Conservation (phyloP, 2,797 vertebrate genomes). For the Pipistrellus pygmaeus region DNA sequence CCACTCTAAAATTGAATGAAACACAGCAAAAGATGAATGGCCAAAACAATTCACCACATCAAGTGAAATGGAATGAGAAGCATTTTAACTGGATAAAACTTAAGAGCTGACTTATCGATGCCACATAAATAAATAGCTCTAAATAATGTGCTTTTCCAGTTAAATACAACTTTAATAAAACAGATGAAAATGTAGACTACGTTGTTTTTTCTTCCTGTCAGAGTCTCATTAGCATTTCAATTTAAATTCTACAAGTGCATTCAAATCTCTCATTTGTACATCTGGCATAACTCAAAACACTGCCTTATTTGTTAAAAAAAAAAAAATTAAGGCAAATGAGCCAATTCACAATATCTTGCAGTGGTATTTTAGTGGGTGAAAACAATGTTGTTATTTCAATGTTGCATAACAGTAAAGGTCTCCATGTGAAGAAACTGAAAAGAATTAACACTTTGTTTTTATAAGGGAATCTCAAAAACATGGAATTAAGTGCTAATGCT, state of each 20-base stretch:
- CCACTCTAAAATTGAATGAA: constrained; percentile 75
- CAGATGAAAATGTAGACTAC: constrained; percentile 80
- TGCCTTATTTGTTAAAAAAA: constrained; percentile 83
- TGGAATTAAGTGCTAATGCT: constrained; percentile 47
- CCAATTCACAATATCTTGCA: constrained; percentile 85
- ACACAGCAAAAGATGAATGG: constrained; percentile 73
- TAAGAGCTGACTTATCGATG: constrained; percentile 72
- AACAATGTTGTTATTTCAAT: constrained; percentile 76
- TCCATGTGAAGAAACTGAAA: constrained; percentile 67
- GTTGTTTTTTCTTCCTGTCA: constrained; percentile 84
- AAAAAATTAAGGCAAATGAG: constrained; percentile 83
- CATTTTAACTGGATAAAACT: constrained; percentile 77
- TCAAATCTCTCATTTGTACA: constrained; percentile 84
- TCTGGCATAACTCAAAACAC: constrained; percentile 85
- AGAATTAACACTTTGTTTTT: constrained; percentile 73
- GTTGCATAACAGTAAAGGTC: constrained; percentile 72
- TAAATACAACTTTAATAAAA: constrained; percentile 82
- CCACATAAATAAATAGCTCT: constrained; percentile 78
- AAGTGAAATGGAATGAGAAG: constrained; percentile 79
- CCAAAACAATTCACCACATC: constrained; percentile 66
- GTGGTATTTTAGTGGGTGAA: constrained; percentile 80
- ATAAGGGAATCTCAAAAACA: constrained; percentile 71
- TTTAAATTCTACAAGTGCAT: constrained; percentile 84
- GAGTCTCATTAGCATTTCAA: constrained; percentile 86
- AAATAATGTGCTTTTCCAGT: constrained; percentile 83